Base-by-base conservation (phyloP, 2,888 invertebrate species). In the Rotaria macrura region DNA sequence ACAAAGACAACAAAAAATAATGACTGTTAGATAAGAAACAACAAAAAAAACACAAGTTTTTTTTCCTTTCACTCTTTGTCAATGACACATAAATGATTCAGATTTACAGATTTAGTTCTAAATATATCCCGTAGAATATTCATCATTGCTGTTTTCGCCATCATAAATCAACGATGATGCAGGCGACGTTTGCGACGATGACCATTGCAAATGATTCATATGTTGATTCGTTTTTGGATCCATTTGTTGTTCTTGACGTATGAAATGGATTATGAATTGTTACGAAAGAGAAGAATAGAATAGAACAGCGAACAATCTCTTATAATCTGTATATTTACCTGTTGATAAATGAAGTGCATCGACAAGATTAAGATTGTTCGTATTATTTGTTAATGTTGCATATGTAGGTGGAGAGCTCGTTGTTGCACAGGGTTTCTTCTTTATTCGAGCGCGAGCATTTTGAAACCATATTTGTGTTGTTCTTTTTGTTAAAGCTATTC, bases 391-490 rank as follows among this genome's bases (percentile, higher is more conserved):
- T 43, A 79, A 43, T 25, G 79, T 34, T n/a, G 40, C 20, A 43
- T 79, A 79, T 43, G 79, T 43, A 43, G 79, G 79, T 20, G 65
- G 65, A n/a, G 79, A 79, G 43, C 79, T 79, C 0, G 79, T 40
- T 40, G 79, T 79, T 79, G 43, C 79, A 43, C 79, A 79, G 5
- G 79, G 79, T n/a, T 79, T 79, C n/a, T 79, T 79, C 14, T 79
- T 79, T 4, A 79, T 79, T 79, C 74, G 38, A 23, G 74, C 74
- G 25, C 74, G 38, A 79, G 74, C 74, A 43, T 79, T 79, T 79
- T 79, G 74, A 43, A 79, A 79, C 74, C 74, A 79, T 9, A 79
- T 79, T 43, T 79, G 74, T 9, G 74, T 79, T 79, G 74, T 79
- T 79, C 74, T 29, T 79, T 79, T 79, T 9, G 74, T 79, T 79